Evolutionary conservation across 2,113 vertebrate genomes (phyloP), one percentile per base, ranked within the genome.

Genomic region (Buteo buteo): DNA sequence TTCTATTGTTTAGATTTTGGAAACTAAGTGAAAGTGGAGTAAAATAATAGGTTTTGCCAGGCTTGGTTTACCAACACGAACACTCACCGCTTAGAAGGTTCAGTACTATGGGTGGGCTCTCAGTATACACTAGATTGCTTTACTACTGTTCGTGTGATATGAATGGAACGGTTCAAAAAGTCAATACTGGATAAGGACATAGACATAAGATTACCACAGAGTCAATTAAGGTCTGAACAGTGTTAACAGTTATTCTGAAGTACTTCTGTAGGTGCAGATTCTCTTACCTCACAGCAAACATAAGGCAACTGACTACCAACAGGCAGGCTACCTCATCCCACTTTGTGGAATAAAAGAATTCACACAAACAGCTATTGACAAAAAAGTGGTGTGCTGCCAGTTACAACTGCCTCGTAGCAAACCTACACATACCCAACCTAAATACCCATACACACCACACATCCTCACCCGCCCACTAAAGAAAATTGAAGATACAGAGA

Each of bases 161-260:
- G 11, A 79, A 64, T 8, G 54, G 18, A 81, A 76, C 2, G 22
- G 16, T 59, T 76, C 34, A 32, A 34, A 47, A 76, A 84, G 44
- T 36, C 69, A 44, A 21, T 16, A 22, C 45, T 21, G 44, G 22
- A 0, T 17, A 61, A 44, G 10, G 3, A 38, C 0, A 0, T 4
- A 66, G 45, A 67, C 38, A 42, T 34, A 42, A 71, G 66, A 61
- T 20, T 20, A 71, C 26, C 74, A 45, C 13, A 31, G 22, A 38
- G 64, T 49, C 71, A 76, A 66, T 22, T 11, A 44, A 14, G 6
- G 40, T n/a, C 64, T 44, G 34, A 81, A 64, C 19, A 59, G 24
- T 0, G 1, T 13, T 11, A 36, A 29, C 34, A 76, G 36, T 67
- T 34, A 62, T 13, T 82, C 44, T 52, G 44, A 76, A 93, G 70